Conservation (phyloP, 2,797 vertebrate genomes). For the Thalassophryne amazonica region DNA sequence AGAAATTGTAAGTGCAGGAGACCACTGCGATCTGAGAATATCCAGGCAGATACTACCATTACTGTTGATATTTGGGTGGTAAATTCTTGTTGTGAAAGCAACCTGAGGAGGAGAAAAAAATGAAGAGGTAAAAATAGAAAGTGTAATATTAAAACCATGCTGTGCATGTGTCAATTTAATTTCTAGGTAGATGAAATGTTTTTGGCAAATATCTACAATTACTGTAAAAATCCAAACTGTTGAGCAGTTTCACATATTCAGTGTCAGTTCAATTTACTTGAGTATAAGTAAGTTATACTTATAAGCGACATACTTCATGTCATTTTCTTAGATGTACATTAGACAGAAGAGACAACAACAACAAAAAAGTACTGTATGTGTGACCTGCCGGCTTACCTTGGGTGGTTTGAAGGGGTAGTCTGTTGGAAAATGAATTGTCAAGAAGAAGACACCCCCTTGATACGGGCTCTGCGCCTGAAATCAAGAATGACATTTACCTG, state of each 20-base stretch:
- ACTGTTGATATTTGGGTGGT: constrained; percentile 84
- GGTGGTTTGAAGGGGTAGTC: constrained; percentile 88
- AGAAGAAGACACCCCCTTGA: constrained; percentile 85
- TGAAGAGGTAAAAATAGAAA: neutral
- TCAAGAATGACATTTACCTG: constrained; percentile 3
- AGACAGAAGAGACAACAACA: too few relatives aligned
- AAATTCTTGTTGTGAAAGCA: constrained; percentile 91
- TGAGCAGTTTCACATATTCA: too few relatives aligned
- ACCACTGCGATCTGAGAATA: constrained; percentile 92
- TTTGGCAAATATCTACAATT: too few relatives aligned
- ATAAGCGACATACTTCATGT: too few relatives aligned
- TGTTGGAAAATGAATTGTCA: constrained; percentile 87
- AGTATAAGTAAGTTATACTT: too few relatives aligned
- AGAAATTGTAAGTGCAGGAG: constrained; percentile 93
- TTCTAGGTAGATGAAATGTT: too few relatives aligned
- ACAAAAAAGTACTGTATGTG: neutral
- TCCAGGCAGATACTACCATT: constrained; percentile 85
- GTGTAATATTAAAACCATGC: too few relatives aligned
- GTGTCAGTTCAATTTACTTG: too few relatives aligned
- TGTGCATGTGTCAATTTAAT: too few relatives aligned
- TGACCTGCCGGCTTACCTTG: constrained; percentile 63
- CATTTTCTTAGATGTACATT: too few relatives aligned
- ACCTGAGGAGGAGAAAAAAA: constrained; percentile 73
- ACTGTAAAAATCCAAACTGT: too few relatives aligned
- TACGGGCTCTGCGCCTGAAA: constrained; percentile 82